Evolutionary conservation across 2,113 vertebrate genomes (phyloP).

Genomic region (Vulpes ferrilata): DNA sequence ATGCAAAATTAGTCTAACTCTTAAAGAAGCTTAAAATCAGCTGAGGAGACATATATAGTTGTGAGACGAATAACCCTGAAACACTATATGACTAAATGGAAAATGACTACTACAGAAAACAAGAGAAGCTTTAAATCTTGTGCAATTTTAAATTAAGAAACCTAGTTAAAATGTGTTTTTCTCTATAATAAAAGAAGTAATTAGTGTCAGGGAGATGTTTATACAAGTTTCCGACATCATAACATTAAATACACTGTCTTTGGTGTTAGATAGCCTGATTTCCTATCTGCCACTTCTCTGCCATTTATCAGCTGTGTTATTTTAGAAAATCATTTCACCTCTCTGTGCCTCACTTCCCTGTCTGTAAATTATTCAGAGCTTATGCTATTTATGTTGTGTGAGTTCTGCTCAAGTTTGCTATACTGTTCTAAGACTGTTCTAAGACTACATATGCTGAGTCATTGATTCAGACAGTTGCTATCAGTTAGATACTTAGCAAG

Average conservation of each 20-base stretch:
- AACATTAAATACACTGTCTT: not conserved
- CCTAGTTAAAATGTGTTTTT: slow-evolving; percentile 23
- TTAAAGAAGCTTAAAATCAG: slow-evolving; percentile 21
- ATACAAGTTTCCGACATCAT: not conserved
- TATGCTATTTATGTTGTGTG: not conserved
- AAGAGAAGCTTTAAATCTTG: not conserved
- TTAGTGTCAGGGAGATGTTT: slow-evolving; percentile 40
- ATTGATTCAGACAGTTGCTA: slow-evolving; percentile 20
- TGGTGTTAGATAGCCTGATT: not conserved
- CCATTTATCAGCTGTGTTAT: slow-evolving; percentile 2
- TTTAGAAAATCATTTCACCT: not conserved
- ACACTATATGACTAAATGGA: not conserved
- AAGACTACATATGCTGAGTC: not conserved
- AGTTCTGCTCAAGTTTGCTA: not conserved
- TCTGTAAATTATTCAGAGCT: not conserved
- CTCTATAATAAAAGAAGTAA: slow-evolving; percentile 20
- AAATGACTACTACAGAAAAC: slow-evolving; percentile 1
- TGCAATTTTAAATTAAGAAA: slow-evolving; percentile 39
- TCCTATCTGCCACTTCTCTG: not conserved
- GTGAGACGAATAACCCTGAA: not conserved
- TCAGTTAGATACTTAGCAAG: slow-evolving; percentile 33
- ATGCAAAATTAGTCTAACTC: not conserved
- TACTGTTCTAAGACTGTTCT: not conserved
- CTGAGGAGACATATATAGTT: not conserved
- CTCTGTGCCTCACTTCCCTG: not conserved